Evolutionary conservation across 35 echinoderm and acorn worm species (phyloP).

Genomic region (Heliocidaris erythrogramma): DNA sequence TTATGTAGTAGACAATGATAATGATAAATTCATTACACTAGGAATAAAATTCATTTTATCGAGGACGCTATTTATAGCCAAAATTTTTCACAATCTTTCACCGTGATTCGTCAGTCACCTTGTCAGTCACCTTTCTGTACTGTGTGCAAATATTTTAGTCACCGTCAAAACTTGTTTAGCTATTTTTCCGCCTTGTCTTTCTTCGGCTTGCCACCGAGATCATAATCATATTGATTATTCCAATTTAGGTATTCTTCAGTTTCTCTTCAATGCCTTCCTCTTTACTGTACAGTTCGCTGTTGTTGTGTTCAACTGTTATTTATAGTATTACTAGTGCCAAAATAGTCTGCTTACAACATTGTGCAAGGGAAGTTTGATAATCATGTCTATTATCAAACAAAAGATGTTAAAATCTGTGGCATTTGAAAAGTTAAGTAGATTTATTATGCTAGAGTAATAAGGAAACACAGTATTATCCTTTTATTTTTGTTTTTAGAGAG

Average conservation of each 20-base stretch:
- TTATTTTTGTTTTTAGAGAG: neutral
- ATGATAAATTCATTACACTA: neutral
- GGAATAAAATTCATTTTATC: neutral
- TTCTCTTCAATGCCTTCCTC: neutral
- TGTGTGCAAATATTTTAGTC: neutral
- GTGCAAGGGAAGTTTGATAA: neutral
- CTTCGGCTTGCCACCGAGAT: neutral
- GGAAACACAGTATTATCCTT: neutral
- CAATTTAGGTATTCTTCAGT: neutral
- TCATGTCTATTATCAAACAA: conserved; percentile 1
- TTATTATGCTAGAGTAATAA: neutral
- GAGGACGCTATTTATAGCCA: neutral
- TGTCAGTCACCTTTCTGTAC: neutral
- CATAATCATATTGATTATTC: conserved; percentile 7
- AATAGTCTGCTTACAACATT: no score
- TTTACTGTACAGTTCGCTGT: neutral
- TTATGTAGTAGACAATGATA: neutral
- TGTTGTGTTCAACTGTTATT: neutral
- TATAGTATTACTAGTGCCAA: neutral
- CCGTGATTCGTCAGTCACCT: neutral
- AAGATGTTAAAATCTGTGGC: neutral
- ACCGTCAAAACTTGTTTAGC: neutral
- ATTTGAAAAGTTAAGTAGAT: neutral
- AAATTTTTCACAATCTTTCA: no score
- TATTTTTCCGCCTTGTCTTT: neutral